phyloP scores from a whole-genome alignment of 2,888 invertebrate genomes.

The Epistrophe eligans region DNA sequence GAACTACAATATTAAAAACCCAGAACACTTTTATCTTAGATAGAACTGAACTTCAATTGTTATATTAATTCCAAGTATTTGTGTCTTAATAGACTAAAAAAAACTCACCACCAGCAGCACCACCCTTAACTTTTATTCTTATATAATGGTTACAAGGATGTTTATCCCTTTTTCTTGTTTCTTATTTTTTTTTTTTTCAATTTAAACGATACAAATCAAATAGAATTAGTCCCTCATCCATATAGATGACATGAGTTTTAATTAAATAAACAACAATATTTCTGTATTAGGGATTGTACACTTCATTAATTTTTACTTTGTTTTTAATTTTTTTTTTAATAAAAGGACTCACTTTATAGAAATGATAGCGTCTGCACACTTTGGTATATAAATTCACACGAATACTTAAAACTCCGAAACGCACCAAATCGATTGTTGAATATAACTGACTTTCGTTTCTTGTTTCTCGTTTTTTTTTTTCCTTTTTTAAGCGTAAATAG shows the following conservation, averaged over 20 bases:
- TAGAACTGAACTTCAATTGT: neutral
- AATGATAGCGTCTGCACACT: conserved; percentile 42
- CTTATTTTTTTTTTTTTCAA: neutral
- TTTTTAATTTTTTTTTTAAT: neutral
- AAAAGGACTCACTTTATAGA: conserved; percentile 24
- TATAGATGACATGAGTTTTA: neutral
- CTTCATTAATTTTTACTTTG: neutral
- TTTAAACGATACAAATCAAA: neutral
- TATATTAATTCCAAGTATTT: neutral
- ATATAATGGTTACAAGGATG: conserved; percentile 24
- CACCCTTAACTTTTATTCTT: conserved; percentile 12
- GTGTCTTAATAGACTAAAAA: neutral
- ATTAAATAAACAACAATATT: neutral
- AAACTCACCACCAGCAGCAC: conserved; percentile 13
- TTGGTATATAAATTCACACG: conserved; percentile 31
- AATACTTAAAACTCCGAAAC: conserved; percentile 36
- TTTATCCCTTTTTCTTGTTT: neutral
- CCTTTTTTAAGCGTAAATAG: neutral
- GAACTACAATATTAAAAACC: neutral
- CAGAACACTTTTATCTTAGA: neutral
- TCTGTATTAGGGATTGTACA: neutral
- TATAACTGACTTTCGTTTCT: conserved; percentile 25
- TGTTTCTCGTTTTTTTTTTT: neutral
- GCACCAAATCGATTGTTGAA: conserved; percentile 69
- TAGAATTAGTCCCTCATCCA: neutral